Evolutionary conservation across 2,113 vertebrate genomes (phyloP), one percentile per base, ranked within the genome.

Genomic region (Noturus placidus): DNA sequence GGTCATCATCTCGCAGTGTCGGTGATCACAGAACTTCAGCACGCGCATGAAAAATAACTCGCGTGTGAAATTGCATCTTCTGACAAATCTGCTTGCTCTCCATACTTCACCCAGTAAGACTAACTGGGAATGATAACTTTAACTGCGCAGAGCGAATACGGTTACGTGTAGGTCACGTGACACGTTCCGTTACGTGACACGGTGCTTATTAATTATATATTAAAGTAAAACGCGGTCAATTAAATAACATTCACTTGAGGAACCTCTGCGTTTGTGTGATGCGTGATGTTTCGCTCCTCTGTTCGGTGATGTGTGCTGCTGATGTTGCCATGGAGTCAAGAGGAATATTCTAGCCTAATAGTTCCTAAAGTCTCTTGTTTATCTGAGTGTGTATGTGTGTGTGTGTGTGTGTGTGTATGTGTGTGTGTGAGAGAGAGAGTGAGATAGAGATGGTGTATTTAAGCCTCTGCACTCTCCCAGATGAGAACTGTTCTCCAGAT

Each of bases 281-380:
- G 59, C 59, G 25, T 30, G 22, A 74, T 19, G 83, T 27, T 42
- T 25, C 19, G n/a, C 20, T 81, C 59, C 11, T n/a, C 61, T n/a
- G 38, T 11, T 38, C 7, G 3, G 14, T 42, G 9, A 61, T 76
- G n/a, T 65, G 35, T 76, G 56, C 80, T 54, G 72, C 61, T 30
- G 15, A 35, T 82, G 88, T 84, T 87, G 86, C 86, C 82, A 87
- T 89, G 82, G 88, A 79, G 74, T 88, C 46, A 13, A 78, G 59
- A 15, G 13, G 46, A 89, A 72, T 22, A 5, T 83, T 84, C 35
- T 61, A 78, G 27, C 17, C 46, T 80, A 80, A 77, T 76, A 69
- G 30, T 82, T 76, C 80, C 59, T 59, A 79, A 69, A 74, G 33
- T 56, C 81, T 89, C 7, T 83, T 72, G 59, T 50, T 13, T 30